Evolutionary conservation across 2,888 invertebrate genomes (phyloP).

Genomic region (Pyrrhosoma nymphula): DNA sequence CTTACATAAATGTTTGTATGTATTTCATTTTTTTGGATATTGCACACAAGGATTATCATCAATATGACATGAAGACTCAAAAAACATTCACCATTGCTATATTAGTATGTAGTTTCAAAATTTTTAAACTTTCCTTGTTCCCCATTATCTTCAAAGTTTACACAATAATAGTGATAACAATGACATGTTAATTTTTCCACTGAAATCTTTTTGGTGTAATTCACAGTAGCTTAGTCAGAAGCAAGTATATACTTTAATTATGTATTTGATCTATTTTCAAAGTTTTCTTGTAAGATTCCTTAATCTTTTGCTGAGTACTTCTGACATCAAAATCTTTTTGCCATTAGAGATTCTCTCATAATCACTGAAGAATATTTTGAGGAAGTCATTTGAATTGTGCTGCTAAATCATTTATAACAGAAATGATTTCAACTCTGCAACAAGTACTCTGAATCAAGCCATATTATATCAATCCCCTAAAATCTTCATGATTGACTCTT

Average conservation of each 20-base stretch:
- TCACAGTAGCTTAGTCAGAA: neutral
- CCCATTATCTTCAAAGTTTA: conserved; percentile 44
- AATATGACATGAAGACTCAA: conserved; percentile 45
- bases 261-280: neutral
- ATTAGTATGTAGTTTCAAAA: conserved; percentile 52
- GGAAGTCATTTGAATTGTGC: neutral
- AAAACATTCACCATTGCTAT: conserved; percentile 54
- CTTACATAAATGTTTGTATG: neutral
- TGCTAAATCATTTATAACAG: neutral
- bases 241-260: neutral
- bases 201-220: neutral
- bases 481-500: neutral
- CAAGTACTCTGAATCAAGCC: neutral
- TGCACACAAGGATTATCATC: conserved; percentile 47
- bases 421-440: neutral
- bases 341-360: neutral
- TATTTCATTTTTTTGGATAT: conserved; percentile 38
- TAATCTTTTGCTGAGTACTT: neutral
- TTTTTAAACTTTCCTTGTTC: conserved; percentile 46
- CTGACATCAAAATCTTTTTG: neutral
- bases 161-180: neutral
- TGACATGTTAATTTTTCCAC: neutral
- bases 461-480: neutral
- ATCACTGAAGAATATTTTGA: neutral
- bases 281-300: neutral